Evolutionary conservation across 2,113 vertebrate species (phyloP).

Genomic region (Chamaea fasciata): DNA sequence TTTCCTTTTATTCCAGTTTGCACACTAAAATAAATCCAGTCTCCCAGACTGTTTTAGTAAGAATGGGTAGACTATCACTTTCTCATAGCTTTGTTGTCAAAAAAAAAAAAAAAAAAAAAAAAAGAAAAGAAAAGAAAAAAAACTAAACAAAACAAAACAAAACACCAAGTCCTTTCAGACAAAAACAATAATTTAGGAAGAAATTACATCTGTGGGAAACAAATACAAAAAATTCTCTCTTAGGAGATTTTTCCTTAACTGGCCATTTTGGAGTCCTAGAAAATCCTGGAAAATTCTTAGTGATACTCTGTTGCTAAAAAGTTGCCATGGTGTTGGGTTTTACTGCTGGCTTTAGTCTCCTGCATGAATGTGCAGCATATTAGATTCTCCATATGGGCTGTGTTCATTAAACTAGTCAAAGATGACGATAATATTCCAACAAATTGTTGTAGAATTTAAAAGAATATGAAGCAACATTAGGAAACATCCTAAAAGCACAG

Average conservation of each 20-base stretch:
- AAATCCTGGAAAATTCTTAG: not conserved
- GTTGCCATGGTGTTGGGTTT: not conserved
- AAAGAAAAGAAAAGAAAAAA: not conserved
- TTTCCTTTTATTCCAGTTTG: not conserved
- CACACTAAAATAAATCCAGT: not conserved
- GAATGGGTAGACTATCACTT: not conserved
- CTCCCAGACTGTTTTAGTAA: not conserved
- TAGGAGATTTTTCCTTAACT: not conserved
- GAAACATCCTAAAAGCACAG: not conserved
- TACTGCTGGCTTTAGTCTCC: not conserved
- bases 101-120: not conserved
- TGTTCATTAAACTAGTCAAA: not conserved
- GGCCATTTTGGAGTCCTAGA: not conserved
- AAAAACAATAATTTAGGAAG: not conserved
- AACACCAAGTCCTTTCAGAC: not conserved
- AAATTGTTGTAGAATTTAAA: not conserved
- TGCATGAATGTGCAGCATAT: not conserved
- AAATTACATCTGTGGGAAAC: not conserved
- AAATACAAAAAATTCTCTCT: not conserved
- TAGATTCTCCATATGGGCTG: not conserved
- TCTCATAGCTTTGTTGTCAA: not conserved
- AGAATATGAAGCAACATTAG: not conserved
- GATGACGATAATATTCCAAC: not conserved
- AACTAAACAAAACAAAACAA: not conserved
- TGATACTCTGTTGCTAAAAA: not conserved